Evolutionary conservation across 2,888 invertebrate genomes (phyloP), one percentile per base, ranked within the genome.

Genomic region (Agrotis clavis): DNA sequence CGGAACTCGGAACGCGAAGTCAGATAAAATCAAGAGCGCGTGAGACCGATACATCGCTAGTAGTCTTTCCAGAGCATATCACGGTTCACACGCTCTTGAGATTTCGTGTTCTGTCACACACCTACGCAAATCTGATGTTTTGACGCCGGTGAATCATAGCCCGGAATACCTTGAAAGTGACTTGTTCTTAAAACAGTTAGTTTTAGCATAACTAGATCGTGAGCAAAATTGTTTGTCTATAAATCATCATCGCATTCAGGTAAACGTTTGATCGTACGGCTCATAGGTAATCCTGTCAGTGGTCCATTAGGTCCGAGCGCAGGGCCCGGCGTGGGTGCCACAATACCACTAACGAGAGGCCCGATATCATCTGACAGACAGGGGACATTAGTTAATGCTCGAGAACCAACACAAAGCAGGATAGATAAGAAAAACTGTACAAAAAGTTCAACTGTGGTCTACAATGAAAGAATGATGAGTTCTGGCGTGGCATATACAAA

Each of bases 291-390:
- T 92, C 91, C 91, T 90, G 93, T 90, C 92, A 89, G 90, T 84
- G 88, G 80, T 90, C 89, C 91, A 93, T 93, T 94, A 94, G 90
- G 86, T 86, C 85, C 81, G 81, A 75, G 86, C 87, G 73, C 83
- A 85, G 87, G 87, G 85, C 84, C 73, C 79, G 74, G 91, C 92
- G 94, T 94, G 92, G 94, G 94, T 91, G 93, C 92, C 90, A 94
- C 95, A 94, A 94, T 93, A 90, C 91, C 90, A 90, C 94, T 95
- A 95, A 95, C 94, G 94, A 95, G 92, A 86, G 83, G 81, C 81
- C 89, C 88, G 94, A 94, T 94, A 94, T 92, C 92, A 94, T 93
- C 93, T 93, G 93, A 92, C 92, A 93, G 92, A 92, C 93, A 90
- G 87, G 88, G 87, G 90, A 92, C 93, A 93, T 94, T 93, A 92